phyloP scores from a whole-genome alignment of 2,113 vertebrate genomes.

The Columbina picui region DNA sequence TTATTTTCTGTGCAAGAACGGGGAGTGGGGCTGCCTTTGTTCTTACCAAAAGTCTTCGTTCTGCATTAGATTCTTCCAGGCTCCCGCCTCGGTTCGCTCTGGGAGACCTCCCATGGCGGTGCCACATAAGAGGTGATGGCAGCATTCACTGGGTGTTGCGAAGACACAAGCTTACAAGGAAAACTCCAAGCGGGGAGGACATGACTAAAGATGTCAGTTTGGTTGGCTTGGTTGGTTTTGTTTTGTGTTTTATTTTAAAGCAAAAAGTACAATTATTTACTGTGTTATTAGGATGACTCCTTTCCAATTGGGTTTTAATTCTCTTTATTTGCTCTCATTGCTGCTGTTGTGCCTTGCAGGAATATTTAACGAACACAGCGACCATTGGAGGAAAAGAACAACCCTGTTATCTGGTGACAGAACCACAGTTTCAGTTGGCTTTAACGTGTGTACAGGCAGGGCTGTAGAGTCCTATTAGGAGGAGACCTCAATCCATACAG shows the following conservation, averaged over 20 bases:
- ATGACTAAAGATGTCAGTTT: constrained; percentile 66
- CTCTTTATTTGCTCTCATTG: constrained; percentile 78
- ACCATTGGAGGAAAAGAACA: constrained; percentile 73
- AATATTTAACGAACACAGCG: constrained; percentile 74
- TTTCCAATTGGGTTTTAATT: constrained; percentile 71
- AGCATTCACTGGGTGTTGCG: constrained; percentile 71
- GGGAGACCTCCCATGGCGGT: constrained; percentile 66
- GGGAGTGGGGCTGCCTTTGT: constrained; percentile 61
- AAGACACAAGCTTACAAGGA: constrained; percentile 75
- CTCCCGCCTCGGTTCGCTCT: constrained; percentile 64
- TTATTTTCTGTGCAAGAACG: constrained; percentile 61
- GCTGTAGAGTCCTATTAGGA: constrained; percentile 75
- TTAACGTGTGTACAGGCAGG: constrained; percentile 66
- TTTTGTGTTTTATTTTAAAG: constrained; percentile 72
- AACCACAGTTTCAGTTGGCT: constrained; percentile 66
- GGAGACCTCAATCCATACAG: constrained; percentile 78
- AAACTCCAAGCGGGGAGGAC: constrained; percentile 74
- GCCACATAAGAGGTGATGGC: constrained; percentile 65
- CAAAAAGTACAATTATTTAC: constrained; percentile 78
- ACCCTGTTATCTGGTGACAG: constrained; percentile 75
- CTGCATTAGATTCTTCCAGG: constrained; percentile 67
- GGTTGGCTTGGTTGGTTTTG: constrained; percentile 54
- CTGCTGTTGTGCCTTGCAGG: constrained; percentile 76
- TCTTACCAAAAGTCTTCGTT: constrained; percentile 74
- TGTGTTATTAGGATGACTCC: constrained; percentile 75